These are phyloP conservation scores for Caenorhabditis uteleia DNA, from an alignment of 2,888 invertebrate species.

Conservation along the genomic window DNA sequence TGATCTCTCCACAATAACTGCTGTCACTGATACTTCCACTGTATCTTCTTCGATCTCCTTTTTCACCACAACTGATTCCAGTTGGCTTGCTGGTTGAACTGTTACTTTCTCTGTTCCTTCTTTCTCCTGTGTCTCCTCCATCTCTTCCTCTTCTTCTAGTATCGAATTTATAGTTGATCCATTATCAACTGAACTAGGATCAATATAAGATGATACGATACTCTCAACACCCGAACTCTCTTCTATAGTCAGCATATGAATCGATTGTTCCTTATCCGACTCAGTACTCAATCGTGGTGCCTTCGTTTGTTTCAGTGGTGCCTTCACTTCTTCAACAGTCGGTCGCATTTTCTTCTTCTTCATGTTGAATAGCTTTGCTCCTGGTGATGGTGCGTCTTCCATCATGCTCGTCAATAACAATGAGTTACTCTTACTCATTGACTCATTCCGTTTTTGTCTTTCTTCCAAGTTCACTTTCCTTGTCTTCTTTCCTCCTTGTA, in stretches of 20 bases:
- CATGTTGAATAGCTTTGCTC: constrained; percentile 14
- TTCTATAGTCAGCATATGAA: constrained; percentile 22
- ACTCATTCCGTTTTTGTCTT: not conserved
- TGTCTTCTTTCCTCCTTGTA: not conserved
- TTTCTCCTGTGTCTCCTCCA: too few species aligned
- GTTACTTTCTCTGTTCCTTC: too few species aligned
- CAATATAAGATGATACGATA: constrained; percentile 10
- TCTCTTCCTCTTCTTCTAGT: too few species aligned
- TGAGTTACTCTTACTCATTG: not conserved
- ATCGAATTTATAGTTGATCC: too few species aligned
- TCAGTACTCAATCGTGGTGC: constrained; percentile 13
- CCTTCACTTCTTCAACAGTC: not conserved
- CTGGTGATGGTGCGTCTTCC: constrained; percentile 18
- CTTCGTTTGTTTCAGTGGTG: constrained; percentile 5
- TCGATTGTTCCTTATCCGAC: constrained; percentile 27
- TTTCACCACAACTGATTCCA: too few species aligned
- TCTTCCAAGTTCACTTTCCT: constrained; percentile 1
- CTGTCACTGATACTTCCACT: too few species aligned
- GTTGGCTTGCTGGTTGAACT: too few species aligned
- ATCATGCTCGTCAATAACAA: constrained; percentile 12
- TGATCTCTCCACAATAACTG: too few species aligned
- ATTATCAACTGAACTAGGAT: too few species aligned
- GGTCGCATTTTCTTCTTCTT: constrained; percentile 13
- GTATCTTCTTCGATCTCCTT: too few species aligned
- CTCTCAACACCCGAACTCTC: constrained; percentile 2